A percentile compares a stretch with the other conserved stretches of the same genome.
Conservation (phyloP, 2,113 vertebrate genomes). For the Strigops habroptila region DNA sequence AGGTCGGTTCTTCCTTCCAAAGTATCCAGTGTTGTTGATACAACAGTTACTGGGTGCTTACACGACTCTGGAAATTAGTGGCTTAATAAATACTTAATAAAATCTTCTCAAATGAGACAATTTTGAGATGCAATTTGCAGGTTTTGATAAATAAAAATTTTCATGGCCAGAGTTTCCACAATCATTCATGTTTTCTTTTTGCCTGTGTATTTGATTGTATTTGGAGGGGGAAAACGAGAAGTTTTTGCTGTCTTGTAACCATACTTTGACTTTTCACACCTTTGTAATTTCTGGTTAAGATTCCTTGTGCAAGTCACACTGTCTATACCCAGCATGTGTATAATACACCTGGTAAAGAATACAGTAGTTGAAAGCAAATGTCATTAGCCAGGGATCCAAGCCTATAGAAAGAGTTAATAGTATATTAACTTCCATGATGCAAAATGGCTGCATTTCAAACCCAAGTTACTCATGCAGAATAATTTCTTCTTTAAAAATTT, state of each 20-base stretch:
- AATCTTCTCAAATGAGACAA: not conserved
- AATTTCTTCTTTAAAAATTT: not conserved
- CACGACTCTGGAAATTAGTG: not conserved
- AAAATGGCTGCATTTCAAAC: not conserved
- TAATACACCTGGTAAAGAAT: not conserved
- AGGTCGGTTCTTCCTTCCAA: not conserved
- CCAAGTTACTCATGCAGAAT: not conserved
- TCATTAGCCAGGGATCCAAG: not conserved
- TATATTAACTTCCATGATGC: not conserved
- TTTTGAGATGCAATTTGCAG: not conserved
- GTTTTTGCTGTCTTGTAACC: not conserved
- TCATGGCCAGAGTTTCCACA: not conserved
- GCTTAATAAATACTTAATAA: not conserved
- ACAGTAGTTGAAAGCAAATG: not conserved
- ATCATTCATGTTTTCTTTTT: not conserved
- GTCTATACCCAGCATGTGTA: not conserved
- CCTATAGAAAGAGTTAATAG: not conserved
- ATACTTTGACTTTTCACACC: not conserved
- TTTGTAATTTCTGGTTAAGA: not conserved
- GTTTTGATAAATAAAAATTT: not conserved
- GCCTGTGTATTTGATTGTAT: not conserved
- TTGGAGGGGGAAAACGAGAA: not conserved
- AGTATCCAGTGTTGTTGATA: not conserved
- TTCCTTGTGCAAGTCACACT: not conserved
- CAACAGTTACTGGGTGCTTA: not conserved